Conservation (phyloP, 1,140 invertebrate species). For the Caerostris extrusa region DNA sequence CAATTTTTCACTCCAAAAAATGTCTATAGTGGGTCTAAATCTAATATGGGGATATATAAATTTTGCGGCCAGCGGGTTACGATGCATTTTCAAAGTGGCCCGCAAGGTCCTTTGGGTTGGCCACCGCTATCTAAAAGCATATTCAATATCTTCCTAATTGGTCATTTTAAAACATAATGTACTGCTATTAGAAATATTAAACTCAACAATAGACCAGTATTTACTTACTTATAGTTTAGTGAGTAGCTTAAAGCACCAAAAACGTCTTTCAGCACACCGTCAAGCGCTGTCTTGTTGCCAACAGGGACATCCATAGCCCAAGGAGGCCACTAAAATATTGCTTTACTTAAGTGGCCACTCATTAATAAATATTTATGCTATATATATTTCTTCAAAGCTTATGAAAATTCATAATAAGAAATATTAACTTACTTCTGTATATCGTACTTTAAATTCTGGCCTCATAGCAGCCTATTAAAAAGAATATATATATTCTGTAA, state of each 20-base stretch:
- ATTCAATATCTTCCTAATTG: not conserved
- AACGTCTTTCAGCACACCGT: slow-evolving; percentile 46
- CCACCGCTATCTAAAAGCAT: not conserved
- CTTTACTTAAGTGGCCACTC: too few species aligned
- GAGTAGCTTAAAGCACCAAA: slow-evolving; percentile 18
- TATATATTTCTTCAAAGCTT: too few species aligned
- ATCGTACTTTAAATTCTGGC: not conserved
- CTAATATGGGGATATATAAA: too few species aligned
- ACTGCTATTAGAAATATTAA: not conserved
- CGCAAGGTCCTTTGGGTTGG: too few species aligned
- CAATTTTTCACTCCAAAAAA: not conserved
- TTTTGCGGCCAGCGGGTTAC: too few species aligned
- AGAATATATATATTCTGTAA: not conserved
- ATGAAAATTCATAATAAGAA: not conserved
- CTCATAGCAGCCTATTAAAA: not conserved
- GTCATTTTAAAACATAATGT: not conserved
- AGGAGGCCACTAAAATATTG: slow-evolving; percentile 46
- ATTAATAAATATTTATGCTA: too few species aligned
- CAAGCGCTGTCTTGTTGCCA: not conserved
- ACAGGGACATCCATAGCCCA: slow-evolving; percentile 31
- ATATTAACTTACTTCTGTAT: not conserved
- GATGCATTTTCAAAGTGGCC: too few species aligned
- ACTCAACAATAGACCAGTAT: not conserved
- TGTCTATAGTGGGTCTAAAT: too few species aligned
- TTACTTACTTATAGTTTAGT: slow-evolving; percentile 48